These are phyloP conservation scores for Forbesichthys agassizii DNA, from an alignment of 2,113 vertebrate genomes.

Conservation along the genomic window DNA sequence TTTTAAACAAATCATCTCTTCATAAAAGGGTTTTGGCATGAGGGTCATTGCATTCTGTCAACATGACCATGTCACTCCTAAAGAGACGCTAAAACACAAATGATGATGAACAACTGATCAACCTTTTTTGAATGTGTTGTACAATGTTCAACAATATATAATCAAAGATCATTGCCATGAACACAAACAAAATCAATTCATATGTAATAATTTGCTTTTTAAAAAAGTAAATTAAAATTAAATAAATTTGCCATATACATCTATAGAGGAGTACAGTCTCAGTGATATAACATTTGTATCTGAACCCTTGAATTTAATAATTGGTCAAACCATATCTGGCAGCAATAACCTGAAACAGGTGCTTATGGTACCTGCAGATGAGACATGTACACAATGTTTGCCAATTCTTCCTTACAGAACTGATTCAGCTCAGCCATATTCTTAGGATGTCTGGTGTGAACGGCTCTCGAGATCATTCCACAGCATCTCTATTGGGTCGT, in stretches of 20 bases:
- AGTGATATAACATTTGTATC: too few relatives aligned
- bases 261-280: not conserved
- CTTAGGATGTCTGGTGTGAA: too few relatives aligned
- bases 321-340: too few relatives aligned
- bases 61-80: constrained; percentile 5
- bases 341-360: too few relatives aligned
- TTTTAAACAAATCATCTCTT: too few relatives aligned
- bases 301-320: too few relatives aligned
- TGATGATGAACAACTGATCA: constrained; percentile 16
- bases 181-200: not conserved
- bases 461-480: too few relatives aligned
- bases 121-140: not conserved
- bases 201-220: constrained; percentile 9
- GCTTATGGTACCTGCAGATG: too few relatives aligned
- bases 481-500: too few relatives aligned
- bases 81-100: not conserved
- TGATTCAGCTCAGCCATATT: too few relatives aligned
- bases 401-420: too few relatives aligned
- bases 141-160: not conserved
- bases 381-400: too few relatives aligned
- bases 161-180: not conserved
- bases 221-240: not conserved
- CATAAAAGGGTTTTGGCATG: not conserved
- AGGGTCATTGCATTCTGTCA: constrained; percentile 15
- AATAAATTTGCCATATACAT: not conserved